Evolutionary conservation across 1,140 invertebrate genomes (phyloP), one percentile per base, ranked within the genome.

Genomic region (Holotrichia oblita): DNA sequence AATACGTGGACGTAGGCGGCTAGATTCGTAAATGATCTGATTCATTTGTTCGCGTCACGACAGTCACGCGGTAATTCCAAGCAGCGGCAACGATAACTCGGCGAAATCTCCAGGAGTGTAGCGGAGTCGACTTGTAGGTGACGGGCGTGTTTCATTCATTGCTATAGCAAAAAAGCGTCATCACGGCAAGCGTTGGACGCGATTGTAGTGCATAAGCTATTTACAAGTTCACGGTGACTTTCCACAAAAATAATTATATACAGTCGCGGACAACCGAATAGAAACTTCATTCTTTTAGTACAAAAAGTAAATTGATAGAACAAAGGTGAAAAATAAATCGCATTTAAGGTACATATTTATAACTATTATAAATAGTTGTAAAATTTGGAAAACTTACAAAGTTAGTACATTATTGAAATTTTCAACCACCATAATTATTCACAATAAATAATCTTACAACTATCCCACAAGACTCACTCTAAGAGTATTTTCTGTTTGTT

Each of bases 41-140:
- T 69, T 69, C 61, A 69, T 69, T 22, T 27, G 61, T 69, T 69
- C 61, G 22, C 61, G 61, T 69, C 61, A 69, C 61, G 61, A 69
- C 61, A 69, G 61, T 69, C 61, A 69, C 61, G 61, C 61, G 61
- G 61, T 69, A 69, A 69, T 69, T 69, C 61, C 61, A 34, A 69
- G 22, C 61, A 12, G 20, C 61, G 22, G 27, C 22, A 17, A 55
- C 12, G 14, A 55, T 17, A 17, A 55, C 48, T 14, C 48, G 48
- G 14, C 48, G 48, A 55, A 17, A 17, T 55, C 48, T 55, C 48
- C 61, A 69, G 61, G 10, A 69, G 22, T 9, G 22, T 10, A 69
- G 48, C 48, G 12, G 14, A 14, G 12, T 17, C 48, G 48, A 17
- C 48, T 55, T 69, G 14, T 27, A 69, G 61, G 22, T 12, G 17